Conservation (phyloP, 2,113 vertebrate genomes). For the Nycticorax nycticorax region DNA sequence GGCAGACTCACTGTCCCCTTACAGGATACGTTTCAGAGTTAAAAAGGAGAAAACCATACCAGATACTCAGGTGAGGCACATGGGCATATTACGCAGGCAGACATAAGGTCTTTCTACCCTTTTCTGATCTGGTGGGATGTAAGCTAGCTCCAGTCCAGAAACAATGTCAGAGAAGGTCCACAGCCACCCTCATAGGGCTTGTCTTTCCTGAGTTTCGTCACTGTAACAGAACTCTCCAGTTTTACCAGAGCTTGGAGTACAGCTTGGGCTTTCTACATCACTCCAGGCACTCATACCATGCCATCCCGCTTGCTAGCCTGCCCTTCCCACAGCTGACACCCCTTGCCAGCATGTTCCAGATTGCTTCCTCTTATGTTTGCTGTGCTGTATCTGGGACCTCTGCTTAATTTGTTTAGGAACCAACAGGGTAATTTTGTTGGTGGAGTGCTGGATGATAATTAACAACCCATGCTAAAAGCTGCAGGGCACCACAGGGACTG, state of each 20-base stretch:
- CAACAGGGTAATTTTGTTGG: neutral
- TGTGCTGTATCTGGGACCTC: neutral
- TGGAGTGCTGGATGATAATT: neutral
- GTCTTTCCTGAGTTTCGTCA: neutral
- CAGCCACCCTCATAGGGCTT: neutral
- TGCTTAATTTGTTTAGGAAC: neutral
- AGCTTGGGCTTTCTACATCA: neutral
- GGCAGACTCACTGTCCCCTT: neutral
- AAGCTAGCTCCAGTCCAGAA: neutral
- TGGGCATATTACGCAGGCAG: neutral
- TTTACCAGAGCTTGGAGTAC: neutral
- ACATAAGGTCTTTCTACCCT: neutral
- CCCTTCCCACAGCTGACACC: neutral
- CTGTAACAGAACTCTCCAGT: neutral
- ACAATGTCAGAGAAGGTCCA: neutral
- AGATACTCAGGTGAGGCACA: neutral
- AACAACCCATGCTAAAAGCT: neutral
- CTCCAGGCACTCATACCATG: neutral
- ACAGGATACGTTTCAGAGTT: neutral
- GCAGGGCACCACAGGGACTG: neutral
- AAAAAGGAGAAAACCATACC: neutral
- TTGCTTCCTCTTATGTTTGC: neutral
- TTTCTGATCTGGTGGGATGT: neutral
- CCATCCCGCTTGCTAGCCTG: neutral
- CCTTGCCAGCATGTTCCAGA: neutral